These are phyloP conservation scores for Amblyjoppa fuscipennis DNA, from an alignment of 2,888 invertebrate species.

Conservation along the genomic window DNA sequence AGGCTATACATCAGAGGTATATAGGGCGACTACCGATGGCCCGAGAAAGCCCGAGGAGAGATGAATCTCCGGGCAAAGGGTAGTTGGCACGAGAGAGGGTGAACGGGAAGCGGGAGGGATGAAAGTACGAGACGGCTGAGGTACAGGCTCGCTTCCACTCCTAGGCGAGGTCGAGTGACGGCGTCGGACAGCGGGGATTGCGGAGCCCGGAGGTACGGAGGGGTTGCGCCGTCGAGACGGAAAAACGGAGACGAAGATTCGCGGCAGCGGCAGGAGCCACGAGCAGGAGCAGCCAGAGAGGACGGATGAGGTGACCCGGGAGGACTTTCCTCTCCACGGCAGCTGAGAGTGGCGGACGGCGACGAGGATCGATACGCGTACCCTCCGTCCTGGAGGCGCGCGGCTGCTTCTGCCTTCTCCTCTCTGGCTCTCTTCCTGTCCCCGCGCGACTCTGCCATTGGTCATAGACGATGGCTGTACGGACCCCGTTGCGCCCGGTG, in stretches of 20 bases:
- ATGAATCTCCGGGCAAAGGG: conserved; percentile 69
- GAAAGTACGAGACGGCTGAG: conserved; percentile 57
- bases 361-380: conserved; percentile 67
- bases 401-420: conserved; percentile 59
- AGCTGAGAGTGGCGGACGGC: conserved; percentile 61
- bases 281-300: conserved; percentile 67
- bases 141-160: conserved; percentile 34
- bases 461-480: conserved; percentile 83
- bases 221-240: conserved; percentile 64
- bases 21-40: conserved; percentile 26
- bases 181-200: conserved; percentile 64
- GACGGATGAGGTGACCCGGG: conserved; percentile 82
- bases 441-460: conserved; percentile 81
- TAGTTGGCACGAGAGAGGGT: conserved; percentile 61
- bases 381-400: conserved; percentile 63
- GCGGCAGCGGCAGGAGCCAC: conserved; percentile 58
- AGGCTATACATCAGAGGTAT: neutral
- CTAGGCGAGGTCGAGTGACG: conserved; percentile 64
- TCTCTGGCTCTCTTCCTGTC: conserved; percentile 72
- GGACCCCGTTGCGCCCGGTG: conserved; percentile 75
- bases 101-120: conserved; percentile 51
- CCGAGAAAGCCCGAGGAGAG: conserved; percentile 57
- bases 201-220: conserved; percentile 60
- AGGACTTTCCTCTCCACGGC: conserved; percentile 71
- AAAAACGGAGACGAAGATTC: conserved; percentile 77